phyloP scores from a whole-genome alignment of 2,888 invertebrate species.

The Drosophila tanythrix region DNA sequence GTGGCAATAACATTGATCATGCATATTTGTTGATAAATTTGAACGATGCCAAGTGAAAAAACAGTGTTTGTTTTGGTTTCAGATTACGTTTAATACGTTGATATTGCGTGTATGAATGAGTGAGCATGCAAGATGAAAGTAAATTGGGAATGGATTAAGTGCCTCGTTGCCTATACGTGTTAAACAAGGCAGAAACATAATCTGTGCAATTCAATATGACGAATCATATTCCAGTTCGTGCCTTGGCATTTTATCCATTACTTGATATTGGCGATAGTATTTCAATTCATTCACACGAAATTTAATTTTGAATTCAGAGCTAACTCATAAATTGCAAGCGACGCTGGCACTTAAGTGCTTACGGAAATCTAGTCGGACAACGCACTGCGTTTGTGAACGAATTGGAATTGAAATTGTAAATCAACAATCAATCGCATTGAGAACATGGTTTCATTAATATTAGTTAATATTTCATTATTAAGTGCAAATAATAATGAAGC shows the following conservation, averaged over 20 bases:
- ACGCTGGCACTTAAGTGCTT: background rate
- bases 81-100: background rate
- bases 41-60: background rate
- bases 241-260: background rate
- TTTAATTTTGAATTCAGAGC: background rate
- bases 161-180: background rate
- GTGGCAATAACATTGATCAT: background rate
- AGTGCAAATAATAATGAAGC: background rate
- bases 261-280: background rate
- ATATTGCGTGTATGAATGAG: background rate
- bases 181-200: background rate
- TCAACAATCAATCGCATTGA: background rate
- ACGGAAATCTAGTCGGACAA: background rate
- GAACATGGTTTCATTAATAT: background rate
- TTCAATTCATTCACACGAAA: background rate
- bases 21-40: background rate
- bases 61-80: background rate
- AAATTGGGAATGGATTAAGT: constrained; percentile 3
- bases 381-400: too few relatives aligned
- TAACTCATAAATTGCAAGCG: background rate
- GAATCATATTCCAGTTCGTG: constrained; percentile 1
- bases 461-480: background rate
- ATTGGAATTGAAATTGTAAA: background rate
- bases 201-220: background rate
- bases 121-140: background rate